Conservation (phyloP, 2,797 vertebrate genomes). For the Triplophysa bombifrons region DNA sequence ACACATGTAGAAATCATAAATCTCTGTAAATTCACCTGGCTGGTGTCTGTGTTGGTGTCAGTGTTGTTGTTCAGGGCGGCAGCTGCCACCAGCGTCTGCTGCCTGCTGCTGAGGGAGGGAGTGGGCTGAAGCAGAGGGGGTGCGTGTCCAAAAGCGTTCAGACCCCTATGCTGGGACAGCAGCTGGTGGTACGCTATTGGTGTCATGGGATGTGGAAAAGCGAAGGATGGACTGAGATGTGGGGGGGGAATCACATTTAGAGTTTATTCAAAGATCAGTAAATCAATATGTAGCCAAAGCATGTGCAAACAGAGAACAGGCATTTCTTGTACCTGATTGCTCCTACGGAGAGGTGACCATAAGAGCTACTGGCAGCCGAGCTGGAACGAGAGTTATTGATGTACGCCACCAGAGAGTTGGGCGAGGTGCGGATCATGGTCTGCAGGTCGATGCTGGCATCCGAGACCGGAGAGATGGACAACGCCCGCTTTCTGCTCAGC, state of each 20-base stretch:
- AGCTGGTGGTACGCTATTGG: slow-evolving; percentile 95
- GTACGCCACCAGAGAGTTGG: slow-evolving; percentile 94
- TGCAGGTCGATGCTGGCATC: slow-evolving; percentile 96
- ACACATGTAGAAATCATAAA: neutral
- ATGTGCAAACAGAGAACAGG: neutral
- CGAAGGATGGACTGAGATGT: slow-evolving; percentile 89
- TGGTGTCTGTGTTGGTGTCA: slow-evolving; percentile 78
- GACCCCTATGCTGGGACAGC: slow-evolving; percentile 88
- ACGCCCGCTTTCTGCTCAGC: slow-evolving; percentile 88
- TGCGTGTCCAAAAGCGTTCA: slow-evolving; percentile 91
- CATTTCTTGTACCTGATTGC: slow-evolving; percentile 80
- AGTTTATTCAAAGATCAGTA: neutral
- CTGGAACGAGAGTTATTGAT: slow-evolving; percentile 97
- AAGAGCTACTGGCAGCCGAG: slow-evolving; percentile 90
- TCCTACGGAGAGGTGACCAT: slow-evolving; percentile 92
- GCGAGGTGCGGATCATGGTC: slow-evolving; percentile 95
- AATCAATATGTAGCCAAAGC: neutral
- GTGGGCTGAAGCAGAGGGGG: slow-evolving; percentile 89
- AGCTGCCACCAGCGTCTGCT: slow-evolving; percentile 70
- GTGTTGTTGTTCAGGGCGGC: slow-evolving; percentile 70
- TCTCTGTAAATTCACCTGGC: slow-evolving; percentile 79
- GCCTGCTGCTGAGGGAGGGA: slow-evolving; percentile 82
- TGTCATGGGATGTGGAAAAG: slow-evolving; percentile 94
- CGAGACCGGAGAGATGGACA: slow-evolving; percentile 92
- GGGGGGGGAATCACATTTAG: slow-evolving; percentile 19